Evolutionary conservation across 1,140 invertebrate species (phyloP).

Genomic region (Dysdera silvatica): DNA sequence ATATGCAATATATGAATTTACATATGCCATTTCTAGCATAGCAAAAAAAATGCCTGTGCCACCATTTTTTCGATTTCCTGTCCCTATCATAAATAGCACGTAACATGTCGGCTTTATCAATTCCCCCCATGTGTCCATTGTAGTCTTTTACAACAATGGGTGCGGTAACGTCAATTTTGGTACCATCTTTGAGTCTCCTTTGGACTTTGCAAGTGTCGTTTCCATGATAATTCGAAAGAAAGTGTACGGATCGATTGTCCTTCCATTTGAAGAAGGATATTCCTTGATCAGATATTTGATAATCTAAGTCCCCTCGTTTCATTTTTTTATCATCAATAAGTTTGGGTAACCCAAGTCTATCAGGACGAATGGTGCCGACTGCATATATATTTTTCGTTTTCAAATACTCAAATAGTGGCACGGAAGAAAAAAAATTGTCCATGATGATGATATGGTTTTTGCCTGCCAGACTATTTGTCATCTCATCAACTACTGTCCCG

Average conservation of each 20-base stretch:
- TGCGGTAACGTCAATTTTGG: not conserved
- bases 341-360: not conserved
- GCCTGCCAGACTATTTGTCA: slow-evolving; percentile 9
- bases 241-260: slow-evolving; percentile 8
- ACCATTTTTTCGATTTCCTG: slow-evolving; percentile 9
- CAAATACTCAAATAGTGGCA: slow-evolving; percentile 7
- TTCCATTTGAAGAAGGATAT: not conserved
- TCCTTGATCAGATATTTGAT: not conserved
- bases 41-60: slow-evolving; percentile 4
- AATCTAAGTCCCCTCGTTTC: not conserved
- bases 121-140: not conserved
- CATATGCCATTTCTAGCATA: not conserved
- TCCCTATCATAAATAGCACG: not conserved
- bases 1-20: slow-evolving; percentile 7
- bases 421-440: slow-evolving; percentile 11
- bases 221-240: slow-evolving; percentile 9
- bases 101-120: slow-evolving; percentile 16
- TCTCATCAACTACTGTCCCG: slow-evolving; percentile 8
- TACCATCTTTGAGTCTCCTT: slow-evolving; percentile 1
- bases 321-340: not conserved
- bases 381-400: slow-evolving; percentile 8
- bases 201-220: not conserved
- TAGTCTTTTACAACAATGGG: slow-evolving; percentile 4
- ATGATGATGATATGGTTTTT: slow-evolving; percentile 11
- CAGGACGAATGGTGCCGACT: not conserved